Evolutionary conservation across 2,888 invertebrate species (phyloP).

Genomic region (Melanostoma mellinum): DNA sequence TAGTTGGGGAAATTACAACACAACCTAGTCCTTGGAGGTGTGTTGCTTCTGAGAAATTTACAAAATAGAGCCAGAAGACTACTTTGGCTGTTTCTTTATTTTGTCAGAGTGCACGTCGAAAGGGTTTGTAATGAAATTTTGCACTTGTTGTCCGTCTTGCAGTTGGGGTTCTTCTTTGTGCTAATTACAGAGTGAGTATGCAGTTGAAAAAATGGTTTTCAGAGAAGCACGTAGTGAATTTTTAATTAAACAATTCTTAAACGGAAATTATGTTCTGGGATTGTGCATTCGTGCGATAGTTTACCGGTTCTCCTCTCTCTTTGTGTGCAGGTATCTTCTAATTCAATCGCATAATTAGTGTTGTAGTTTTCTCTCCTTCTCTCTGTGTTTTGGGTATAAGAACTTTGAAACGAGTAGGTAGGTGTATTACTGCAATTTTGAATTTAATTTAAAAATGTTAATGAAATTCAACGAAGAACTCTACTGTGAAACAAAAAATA

Average conservation of each 20-base stretch:
- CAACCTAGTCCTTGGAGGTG: slow-evolving; percentile 38
- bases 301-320: slow-evolving; percentile 38
- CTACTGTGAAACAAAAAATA: no score
- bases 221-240: slow-evolving; percentile 65
- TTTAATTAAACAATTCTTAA: slow-evolving; percentile 72
- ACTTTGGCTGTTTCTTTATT: slow-evolving; percentile 41
- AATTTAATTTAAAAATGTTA: no score
- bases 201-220: slow-evolving; percentile 33
- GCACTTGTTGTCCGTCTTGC: slow-evolving; percentile 60
- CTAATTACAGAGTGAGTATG: slow-evolving; percentile 69
- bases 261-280: slow-evolving; percentile 69
- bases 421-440: no score
- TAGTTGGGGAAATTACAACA: slow-evolving; percentile 49
- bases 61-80: slow-evolving; percentile 41
- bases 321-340: slow-evolving; percentile 35
- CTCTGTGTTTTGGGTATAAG: no score
- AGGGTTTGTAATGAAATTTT: slow-evolving; percentile 64
- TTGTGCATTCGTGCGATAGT: slow-evolving; percentile 23
- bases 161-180: slow-evolving; percentile 42
- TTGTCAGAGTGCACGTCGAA: slow-evolving; percentile 2
- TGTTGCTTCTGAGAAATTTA: slow-evolving; percentile 38
- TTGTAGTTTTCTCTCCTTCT: not conserved
- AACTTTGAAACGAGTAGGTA: no score
- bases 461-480: no score
- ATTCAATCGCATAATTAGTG: slow-evolving; percentile 69